Conservation (phyloP, 2,888 invertebrate genomes). For the Hypomecis atomaria region DNA sequence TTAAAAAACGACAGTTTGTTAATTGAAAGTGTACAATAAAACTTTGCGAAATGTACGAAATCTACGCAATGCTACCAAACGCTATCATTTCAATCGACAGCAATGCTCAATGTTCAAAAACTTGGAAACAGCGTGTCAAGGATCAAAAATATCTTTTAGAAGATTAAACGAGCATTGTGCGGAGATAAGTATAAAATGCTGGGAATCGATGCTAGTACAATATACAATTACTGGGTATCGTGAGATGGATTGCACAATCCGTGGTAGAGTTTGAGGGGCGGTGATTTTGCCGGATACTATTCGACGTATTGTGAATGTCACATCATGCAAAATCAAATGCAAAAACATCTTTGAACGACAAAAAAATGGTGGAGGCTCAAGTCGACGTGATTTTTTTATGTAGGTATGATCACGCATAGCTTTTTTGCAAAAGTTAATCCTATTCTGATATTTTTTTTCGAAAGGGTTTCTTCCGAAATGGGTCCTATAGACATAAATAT, state of each 20-base stretch:
- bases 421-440: too few relatives aligned
- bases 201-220: conserved; percentile 53
- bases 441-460: too few relatives aligned
- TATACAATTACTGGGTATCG: conserved; percentile 48
- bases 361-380: too few relatives aligned
- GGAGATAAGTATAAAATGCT: conserved; percentile 46
- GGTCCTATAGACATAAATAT: too few relatives aligned
- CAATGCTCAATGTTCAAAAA: conserved; percentile 39
- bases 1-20: too few relatives aligned
- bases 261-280: conserved; percentile 7
- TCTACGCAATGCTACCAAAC: conserved; percentile 4
- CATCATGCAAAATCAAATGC: too few relatives aligned
- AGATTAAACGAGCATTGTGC: conserved; percentile 38
- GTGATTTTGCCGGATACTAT: conserved; percentile 12
- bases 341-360: too few relatives aligned
- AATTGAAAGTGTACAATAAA: background rate
- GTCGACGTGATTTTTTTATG: too few relatives aligned
- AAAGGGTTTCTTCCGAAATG: too few relatives aligned
- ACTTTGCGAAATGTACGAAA: background rate
- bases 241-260: conserved; percentile 47
- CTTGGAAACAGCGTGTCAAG: conserved; percentile 39
- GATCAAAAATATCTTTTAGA: conserved; percentile 31
- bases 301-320: background rate
- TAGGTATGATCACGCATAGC: too few relatives aligned
- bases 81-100: conserved; percentile 15